These are phyloP conservation scores for Sinocyclocheilus rhinocerous DNA, from an alignment of 2,113 vertebrate genomes.

Conservation along the genomic window DNA sequence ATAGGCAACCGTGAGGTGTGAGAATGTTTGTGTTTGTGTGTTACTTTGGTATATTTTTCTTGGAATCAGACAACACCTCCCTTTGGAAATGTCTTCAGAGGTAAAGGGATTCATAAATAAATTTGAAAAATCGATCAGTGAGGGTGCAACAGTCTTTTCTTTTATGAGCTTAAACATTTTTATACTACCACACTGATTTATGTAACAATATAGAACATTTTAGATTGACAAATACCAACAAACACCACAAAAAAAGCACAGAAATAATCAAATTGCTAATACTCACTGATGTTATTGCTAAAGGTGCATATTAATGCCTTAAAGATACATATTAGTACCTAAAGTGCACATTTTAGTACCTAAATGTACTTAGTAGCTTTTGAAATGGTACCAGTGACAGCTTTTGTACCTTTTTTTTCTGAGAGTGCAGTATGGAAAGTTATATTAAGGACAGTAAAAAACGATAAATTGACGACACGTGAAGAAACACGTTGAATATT, in stretches of 20 bases:
- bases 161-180: background rate
- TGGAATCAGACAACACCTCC: background rate
- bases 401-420: no score
- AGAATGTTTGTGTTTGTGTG: slow-evolving; percentile 19
- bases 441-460: no score
- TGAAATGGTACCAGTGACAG: no score
- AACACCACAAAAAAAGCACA: background rate
- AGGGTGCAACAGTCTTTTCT: background rate
- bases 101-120: background rate
- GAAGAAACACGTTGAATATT: no score
- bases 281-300: background rate
- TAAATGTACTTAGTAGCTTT: no score
- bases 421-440: no score
- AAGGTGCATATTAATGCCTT: no score
- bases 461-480: no score
- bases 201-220: background rate
- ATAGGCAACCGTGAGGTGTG: slow-evolving; percentile 22
- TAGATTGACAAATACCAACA: background rate
- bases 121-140: background rate
- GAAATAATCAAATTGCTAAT: background rate
- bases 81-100: background rate
- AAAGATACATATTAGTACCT: no score
- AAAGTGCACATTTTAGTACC: no score
- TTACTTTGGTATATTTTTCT: background rate
- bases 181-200: background rate